Base-by-base conservation (phyloP, 2,888 invertebrate genomes). In the Drosophila hamatofila region DNA sequence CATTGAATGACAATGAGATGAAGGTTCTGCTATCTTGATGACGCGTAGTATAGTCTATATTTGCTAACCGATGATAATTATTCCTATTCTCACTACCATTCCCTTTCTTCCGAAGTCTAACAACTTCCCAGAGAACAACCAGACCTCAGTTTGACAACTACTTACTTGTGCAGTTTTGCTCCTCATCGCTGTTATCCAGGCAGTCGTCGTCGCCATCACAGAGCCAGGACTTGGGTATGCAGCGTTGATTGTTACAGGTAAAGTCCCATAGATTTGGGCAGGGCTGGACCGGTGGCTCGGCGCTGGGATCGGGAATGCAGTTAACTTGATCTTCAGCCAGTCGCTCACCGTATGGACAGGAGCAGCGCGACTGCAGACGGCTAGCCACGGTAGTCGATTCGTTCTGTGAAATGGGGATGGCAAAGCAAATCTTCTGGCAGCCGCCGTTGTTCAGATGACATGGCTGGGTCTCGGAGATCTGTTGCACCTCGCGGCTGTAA, bases 171-270 rank as follows among this genome's bases (percentile, higher is more conserved):
- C 98, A 99, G 89, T 98, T 98, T 91, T 97, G 97, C 93, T 97
- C 96, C 92, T 98, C 98, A 91, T 98, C 98, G 63, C 98, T 97
- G 93, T 98, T 97, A 91, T 99, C 98, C 83, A 98, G 93, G 88
- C 99, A 99, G 91, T 99, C 98, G 90, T 98, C 97, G 86, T 98
- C 98, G 0, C 98, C 98, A 91, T 98, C 98, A 91, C 98, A 98
- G 2, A 98, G 96, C 98, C 98, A 98, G 11, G 97, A 96, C 91
- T 97, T 97, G 0, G 98, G 97, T 58, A 98, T 97, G 90, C 98
- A 98, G 33, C 97, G 93, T 91, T 98, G 97, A 92, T 98, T 98
- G 84, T 96, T 95, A 91, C 99, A 99, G 0, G 97, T 97, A 91
- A 98, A 98, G 93, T 98, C 97, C 96, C 97, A 97, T 1, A 96